Conservation (phyloP, 2,888 invertebrate genomes). For the Brachypalpus laphriformis region DNA sequence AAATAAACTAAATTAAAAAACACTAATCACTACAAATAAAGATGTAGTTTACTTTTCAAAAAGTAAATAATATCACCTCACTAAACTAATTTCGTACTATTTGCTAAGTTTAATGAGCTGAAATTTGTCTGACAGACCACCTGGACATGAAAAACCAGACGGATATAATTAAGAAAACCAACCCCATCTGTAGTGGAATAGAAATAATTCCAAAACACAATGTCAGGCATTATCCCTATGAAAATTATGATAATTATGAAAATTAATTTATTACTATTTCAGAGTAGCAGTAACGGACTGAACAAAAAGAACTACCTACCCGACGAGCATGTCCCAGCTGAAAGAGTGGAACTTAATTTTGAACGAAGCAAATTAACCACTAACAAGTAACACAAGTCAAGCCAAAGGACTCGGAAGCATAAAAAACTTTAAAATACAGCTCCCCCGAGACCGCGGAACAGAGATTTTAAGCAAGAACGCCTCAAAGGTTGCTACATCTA, state of each 20-base stretch:
- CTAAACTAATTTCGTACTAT: constrained; percentile 9
- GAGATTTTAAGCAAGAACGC: constrained; percentile 70
- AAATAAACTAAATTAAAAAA: background rate
- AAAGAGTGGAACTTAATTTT: constrained; percentile 72
- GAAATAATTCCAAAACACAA: constrained; percentile 38
- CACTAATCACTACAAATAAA: background rate
- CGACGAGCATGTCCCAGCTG: constrained; percentile 64
- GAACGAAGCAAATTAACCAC: constrained; percentile 70
- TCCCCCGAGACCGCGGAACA: constrained; percentile 34
- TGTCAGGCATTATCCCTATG: constrained; percentile 35
- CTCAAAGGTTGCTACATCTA: constrained; percentile 63
- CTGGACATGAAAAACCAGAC: constrained; percentile 59
- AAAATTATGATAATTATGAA: constrained; percentile 70
- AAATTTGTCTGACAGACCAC: constrained; percentile 52
- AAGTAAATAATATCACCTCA: constrained; percentile 14
- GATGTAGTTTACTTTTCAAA: constrained; percentile 5
- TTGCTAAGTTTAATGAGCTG: constrained; percentile 31
- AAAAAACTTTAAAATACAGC: constrained; percentile 66
- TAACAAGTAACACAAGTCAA: constrained; percentile 71
- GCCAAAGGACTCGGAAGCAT: constrained; percentile 59
- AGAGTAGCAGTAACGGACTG: constrained; percentile 6
- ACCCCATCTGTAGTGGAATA: constrained; percentile 10
- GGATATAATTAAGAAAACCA: constrained; percentile 44
- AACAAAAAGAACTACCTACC: constrained; percentile 9
- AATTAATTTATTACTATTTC: constrained; percentile 68